Evolutionary conservation across 2,888 invertebrate genomes (phyloP), one percentile per base, ranked within the genome.

Genomic region (Rhodophaea formosa): DNA sequence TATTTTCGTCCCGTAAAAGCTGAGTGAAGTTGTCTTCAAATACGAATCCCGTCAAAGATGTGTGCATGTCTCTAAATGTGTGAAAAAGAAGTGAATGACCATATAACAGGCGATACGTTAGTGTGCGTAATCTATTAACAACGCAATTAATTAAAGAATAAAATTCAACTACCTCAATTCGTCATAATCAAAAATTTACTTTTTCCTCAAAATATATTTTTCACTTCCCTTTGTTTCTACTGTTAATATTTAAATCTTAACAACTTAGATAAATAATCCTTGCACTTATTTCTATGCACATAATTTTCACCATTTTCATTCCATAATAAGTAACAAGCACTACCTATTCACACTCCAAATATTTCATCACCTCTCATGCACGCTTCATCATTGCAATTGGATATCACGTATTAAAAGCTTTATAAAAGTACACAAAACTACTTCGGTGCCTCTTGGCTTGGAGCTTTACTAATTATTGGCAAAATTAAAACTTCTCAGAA

Each of bases 1-100:
- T 23, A 23, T 23, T 23, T 23, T 23, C 23, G 2, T 3, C 23
- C 23, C 3, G 23, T 23, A 23, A 23, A 23, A 23, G 23, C 2
- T 23, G 23, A 23, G 23, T 23, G 23, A 23, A 5, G 23, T 2
- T 5, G 23, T 23, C 23, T 23, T 23, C 2, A 23, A 23, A 23
- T 23, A 23, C 23, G 23, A 23, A 23, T 23, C 23, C 3, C 23
- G 23, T 23, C 23, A 49, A 47, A 42, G 56, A 49, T 56, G 75
- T 77, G 69, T 81, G 82, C 80, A 80, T 82, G 80, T 68, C 61
- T 66, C 57, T 62, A 70, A 67, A 64, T 67, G 82, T 80, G 75
- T 79, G 80, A 74, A 82, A 85, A 89, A 86, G 89, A 89, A 89
- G 89, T 88, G 89, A 89, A 89, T 89, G 89, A 89, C 88, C 59